phyloP scores from a whole-genome alignment of 1,140 invertebrate genomes.

The Drosophila saltans region DNA sequence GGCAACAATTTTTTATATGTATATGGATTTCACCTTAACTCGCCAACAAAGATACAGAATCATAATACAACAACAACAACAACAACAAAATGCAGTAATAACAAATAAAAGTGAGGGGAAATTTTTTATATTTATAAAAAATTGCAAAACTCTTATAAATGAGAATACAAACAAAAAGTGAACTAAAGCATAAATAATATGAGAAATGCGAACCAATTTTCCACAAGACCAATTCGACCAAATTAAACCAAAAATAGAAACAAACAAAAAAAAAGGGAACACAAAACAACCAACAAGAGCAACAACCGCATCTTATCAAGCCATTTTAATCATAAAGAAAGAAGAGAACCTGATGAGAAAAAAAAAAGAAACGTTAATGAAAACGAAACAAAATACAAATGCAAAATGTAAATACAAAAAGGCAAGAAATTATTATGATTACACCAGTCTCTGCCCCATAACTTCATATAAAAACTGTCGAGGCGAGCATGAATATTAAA shows the following conservation, averaged over 20 bases:
- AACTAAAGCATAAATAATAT: not conserved
- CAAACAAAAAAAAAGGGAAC: constrained; percentile 16
- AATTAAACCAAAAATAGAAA: constrained; percentile 11
- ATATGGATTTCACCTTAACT: not conserved
- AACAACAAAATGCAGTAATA: not conserved
- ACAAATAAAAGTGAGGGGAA: constrained; percentile 20
- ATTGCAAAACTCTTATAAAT: constrained; percentile 46
- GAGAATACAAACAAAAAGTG: constrained; percentile 51
- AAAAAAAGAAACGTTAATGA: constrained; percentile 20
- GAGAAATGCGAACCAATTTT: constrained; percentile 57
- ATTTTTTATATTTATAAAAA: constrained; percentile 24
- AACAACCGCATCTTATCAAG: constrained; percentile 60
- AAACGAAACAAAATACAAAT: constrained; percentile 41
- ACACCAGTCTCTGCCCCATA: constrained; percentile 42
- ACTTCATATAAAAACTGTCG: constrained; percentile 55
- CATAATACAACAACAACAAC: not conserved
- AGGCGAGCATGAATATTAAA: constrained; percentile 51
- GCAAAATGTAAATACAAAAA: constrained; percentile 64
- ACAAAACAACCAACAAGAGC: not conserved
- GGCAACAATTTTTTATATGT: constrained; percentile 20
- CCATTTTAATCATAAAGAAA: constrained; percentile 67
- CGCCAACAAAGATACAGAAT: not conserved
- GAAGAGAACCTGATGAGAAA: constrained; percentile 29
- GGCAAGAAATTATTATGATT: constrained; percentile 69
- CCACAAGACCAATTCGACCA: constrained; percentile 41